Evolutionary conservation across 2,797 vertebrate species (phyloP), one percentile per base, ranked within the genome.

Genomic region (Alfaro cultratus): DNA sequence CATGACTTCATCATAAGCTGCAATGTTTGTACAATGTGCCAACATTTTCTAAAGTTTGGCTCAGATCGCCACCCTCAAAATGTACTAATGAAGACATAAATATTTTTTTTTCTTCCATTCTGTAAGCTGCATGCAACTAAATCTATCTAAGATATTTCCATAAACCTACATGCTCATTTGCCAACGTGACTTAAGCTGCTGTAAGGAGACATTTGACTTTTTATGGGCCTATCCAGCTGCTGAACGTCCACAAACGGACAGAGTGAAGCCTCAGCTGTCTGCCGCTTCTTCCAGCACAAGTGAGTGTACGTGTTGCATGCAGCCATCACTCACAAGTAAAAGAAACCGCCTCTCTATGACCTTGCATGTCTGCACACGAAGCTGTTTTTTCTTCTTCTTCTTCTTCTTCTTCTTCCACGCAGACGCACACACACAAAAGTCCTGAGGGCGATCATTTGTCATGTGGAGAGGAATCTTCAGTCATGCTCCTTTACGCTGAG

Each of bases 401-500:
- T 29, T 34, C n/a, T 60, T 16, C 29, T 31, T 34, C 26, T 9
- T 71, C 64, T 73, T 77, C 29, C 74, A 67, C 82, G 64, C 80
- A 57, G 74, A 83, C 78, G 87, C 85, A 70, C 73, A 81, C 36
- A 74, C 73, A 81, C 23, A 84, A 26, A 53, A 75, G 83, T 92
- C 88, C 91, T 93, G 78, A 86, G 91, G 90, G 92, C 1, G 78
- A 90, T 93, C 91, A 92, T 95, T 95, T 94, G 92, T 95, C 95
- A 94, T 92, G 80, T 82, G 85, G 87, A 71, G 90, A 94, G 86
- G 91, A 92, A 91, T 93, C 90, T 87, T 81, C 85, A 92, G 93
- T 94, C 92, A 88, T 77, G 89, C 91, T 91, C 88, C 89, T 94
- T 89, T 57, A 89, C 74, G 88, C 88, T 82, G 88, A 87, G 87